These are phyloP conservation scores for Ooceraea biroi DNA, from an alignment of 1,140 invertebrate genomes.

Conservation along the genomic window DNA sequence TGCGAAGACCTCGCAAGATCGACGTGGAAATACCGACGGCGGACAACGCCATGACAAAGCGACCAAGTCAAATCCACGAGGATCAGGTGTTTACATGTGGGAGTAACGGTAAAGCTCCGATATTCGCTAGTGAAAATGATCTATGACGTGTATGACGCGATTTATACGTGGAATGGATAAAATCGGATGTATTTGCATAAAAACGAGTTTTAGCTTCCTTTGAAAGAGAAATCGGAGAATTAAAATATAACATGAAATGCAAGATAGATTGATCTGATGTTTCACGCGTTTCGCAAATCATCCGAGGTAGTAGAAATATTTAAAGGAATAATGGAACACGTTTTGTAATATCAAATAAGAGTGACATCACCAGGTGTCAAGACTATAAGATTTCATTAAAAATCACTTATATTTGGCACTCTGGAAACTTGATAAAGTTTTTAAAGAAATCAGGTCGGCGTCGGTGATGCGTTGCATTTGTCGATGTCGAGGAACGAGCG, in stretches of 20 bases:
- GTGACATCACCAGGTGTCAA: too few relatives aligned
- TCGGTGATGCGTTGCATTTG: slow-evolving; percentile 18
- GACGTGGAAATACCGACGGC: slow-evolving; percentile 41
- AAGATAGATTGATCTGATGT: not conserved
- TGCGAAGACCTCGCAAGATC: slow-evolving; percentile 22
- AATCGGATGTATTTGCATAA: slow-evolving; percentile 8
- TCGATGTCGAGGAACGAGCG: slow-evolving; percentile 6
- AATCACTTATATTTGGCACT: not conserved
- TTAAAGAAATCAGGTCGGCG: not conserved
- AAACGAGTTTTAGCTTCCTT: not conserved
- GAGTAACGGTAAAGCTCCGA: slow-evolving; percentile 8
- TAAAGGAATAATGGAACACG: too few relatives aligned
- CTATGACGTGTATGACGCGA: not conserved
- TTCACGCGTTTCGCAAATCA: too few relatives aligned
- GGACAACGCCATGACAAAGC: slow-evolving; percentile 38
- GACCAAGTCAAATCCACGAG: slow-evolving; percentile 4
- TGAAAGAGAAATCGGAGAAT: not conserved
- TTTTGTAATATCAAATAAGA: too few relatives aligned
- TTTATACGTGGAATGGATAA: not conserved
- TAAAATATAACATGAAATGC: not conserved
- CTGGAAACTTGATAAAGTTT: not conserved
- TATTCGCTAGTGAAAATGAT: slow-evolving; percentile 12
- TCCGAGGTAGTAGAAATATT: too few relatives aligned
- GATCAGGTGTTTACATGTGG: slow-evolving; percentile 16
- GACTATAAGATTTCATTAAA: not conserved